These are phyloP conservation scores for Odontocerum albicorne DNA, from an alignment of 2,888 invertebrate genomes.

Conservation along the genomic window DNA sequence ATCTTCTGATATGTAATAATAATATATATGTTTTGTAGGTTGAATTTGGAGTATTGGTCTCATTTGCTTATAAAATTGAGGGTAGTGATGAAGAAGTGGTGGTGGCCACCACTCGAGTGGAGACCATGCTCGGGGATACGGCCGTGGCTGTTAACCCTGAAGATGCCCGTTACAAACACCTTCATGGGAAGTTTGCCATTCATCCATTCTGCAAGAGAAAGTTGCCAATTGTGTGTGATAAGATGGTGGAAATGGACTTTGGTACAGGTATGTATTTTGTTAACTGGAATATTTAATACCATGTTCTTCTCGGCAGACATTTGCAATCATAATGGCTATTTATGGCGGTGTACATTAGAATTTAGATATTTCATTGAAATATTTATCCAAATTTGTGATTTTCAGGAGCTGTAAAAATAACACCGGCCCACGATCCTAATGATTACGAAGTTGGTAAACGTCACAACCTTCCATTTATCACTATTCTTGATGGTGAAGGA, in stretches of 20 bases:
- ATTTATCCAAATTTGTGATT: too few species aligned
- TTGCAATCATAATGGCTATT: not conserved
- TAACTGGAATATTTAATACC: not conserved
- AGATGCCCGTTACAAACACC: constrained; percentile 78
- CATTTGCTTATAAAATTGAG: constrained; percentile 88
- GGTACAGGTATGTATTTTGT: constrained; percentile 74
- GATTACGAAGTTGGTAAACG: constrained; percentile 96
- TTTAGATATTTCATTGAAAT: too few species aligned
- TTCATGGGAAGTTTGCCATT: constrained; percentile 77
- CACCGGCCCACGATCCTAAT: constrained; percentile 95
- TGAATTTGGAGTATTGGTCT: constrained; percentile 90
- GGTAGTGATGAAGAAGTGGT: constrained; percentile 76
- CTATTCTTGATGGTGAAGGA: constrained; percentile 92
- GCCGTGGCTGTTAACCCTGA: constrained; percentile 98
- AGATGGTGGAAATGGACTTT: constrained; percentile 92
- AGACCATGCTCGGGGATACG: constrained; percentile 97
- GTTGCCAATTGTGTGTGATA: constrained; percentile 88
- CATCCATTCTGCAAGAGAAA: constrained; percentile 88
- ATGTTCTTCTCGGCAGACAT: too few species aligned
- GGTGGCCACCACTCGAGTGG: constrained; percentile 96
- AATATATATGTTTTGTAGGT: constrained; percentile 52
- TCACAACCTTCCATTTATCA: constrained; percentile 83
- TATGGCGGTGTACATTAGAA: too few species aligned
- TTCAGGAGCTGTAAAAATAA: constrained; percentile 95
- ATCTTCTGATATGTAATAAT: not conserved